Evolutionary conservation across 2,797 vertebrate genomes (phyloP).

Genomic region (Phalloptychus januarius): DNA sequence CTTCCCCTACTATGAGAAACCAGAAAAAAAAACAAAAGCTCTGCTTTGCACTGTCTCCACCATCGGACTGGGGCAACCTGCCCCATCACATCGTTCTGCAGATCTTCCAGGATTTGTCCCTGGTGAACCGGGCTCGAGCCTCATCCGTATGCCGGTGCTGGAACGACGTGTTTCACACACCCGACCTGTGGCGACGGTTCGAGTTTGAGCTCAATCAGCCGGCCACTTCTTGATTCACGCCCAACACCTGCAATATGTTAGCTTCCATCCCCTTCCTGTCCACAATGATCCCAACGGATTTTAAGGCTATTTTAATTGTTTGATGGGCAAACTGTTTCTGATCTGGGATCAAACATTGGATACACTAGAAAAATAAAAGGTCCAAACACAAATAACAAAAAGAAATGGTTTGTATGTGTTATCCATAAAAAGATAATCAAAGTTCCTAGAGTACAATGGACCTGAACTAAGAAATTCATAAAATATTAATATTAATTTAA

Average conservation of each 20-base stretch:
- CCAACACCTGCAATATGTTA: constrained; percentile 90
- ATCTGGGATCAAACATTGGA: too few species aligned
- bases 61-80: constrained; percentile 85
- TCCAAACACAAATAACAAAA: background rate
- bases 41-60: constrained; percentile 7
- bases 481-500: background rate
- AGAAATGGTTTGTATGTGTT: background rate
- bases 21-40: constrained; percentile 81
- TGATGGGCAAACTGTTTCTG: too few species aligned
- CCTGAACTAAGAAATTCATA: too few species aligned
- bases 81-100: constrained; percentile 85
- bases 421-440: background rate
- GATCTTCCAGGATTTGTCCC: constrained; percentile 87
- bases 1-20: constrained; percentile 63
- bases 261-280: constrained; percentile 60
- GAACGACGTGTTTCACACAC: constrained; percentile 91
- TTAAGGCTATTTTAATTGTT: too few species aligned
- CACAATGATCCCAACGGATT: constrained; percentile 30
- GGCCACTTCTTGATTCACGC: constrained; percentile 89
- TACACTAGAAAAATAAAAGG: too few species aligned
- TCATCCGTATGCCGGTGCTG: constrained; percentile 87
- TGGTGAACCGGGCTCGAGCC: constrained; percentile 85
- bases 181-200: constrained; percentile 90
- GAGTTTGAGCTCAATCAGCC: constrained; percentile 92
- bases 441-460: too few species aligned